Evolutionary conservation across 1,140 invertebrate species (phyloP).

Genomic region (Aphelinus certus): DNA sequence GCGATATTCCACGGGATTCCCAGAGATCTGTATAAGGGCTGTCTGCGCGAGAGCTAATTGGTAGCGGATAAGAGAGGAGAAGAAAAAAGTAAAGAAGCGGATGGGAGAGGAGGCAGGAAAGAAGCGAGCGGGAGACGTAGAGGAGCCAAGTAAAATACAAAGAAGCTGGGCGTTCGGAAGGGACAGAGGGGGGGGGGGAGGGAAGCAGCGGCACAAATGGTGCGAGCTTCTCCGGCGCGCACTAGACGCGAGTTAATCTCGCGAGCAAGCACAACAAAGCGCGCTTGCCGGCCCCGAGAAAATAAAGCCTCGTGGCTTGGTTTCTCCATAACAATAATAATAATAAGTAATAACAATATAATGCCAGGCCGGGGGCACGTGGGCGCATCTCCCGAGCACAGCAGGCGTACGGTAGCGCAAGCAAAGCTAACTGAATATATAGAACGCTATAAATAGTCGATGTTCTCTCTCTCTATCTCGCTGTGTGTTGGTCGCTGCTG

Average conservation of each 20-base stretch:
- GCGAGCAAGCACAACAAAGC: slow-evolving; percentile 60
- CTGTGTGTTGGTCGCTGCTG: slow-evolving; percentile 9
- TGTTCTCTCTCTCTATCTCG: slow-evolving; percentile 34
- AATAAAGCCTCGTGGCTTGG: slow-evolving; percentile 54
- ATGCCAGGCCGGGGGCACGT: no score
- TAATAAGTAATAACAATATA: no score
- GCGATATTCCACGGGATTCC: no score
- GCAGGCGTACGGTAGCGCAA: slow-evolving; percentile 13
- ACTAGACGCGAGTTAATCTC: slow-evolving; percentile 58
- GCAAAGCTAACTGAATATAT: slow-evolving; percentile 54
- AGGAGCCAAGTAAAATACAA: slow-evolving; percentile 11
- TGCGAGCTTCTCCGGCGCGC: no score
- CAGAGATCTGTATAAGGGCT: neutral
- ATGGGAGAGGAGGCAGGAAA: no score
- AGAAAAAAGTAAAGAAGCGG: neutral
- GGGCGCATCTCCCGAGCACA: no score
- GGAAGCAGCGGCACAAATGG: slow-evolving; percentile 44
- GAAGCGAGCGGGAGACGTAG: neutral
- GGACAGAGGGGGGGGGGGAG: no score
- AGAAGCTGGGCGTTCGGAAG: neutral
- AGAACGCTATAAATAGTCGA: slow-evolving; percentile 57
- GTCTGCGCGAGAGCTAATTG: neutral
- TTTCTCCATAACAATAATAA: slow-evolving; percentile 59
- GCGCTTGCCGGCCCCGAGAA: slow-evolving; percentile 40
- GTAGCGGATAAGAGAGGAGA: neutral